Evolutionary conservation across 2,113 vertebrate species (phyloP), one percentile per base, ranked within the genome.

Genomic region (Ariopsis seemanni): DNA sequence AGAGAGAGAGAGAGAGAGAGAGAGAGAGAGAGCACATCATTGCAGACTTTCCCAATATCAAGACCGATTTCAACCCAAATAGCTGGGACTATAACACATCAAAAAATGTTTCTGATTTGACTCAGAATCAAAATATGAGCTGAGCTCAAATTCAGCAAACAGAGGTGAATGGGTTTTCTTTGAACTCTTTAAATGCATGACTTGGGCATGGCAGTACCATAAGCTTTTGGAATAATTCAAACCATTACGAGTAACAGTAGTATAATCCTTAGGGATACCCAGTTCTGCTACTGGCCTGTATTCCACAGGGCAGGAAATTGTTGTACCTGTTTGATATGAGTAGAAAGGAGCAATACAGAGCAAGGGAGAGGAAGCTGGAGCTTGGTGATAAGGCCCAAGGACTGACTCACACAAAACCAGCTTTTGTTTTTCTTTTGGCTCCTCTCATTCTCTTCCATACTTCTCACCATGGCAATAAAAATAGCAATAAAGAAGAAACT

Each of bases 281-380:
- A 77, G 58, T 72, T 87, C 53, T 30, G 79, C 85, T n/a, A 85
- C 65, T 52, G 20, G 60, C 10, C 20, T 85, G 22, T 79, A 60
- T 74, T 85, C 15, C 71, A 89, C 8, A 7, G 67, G 69, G 83
- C 82, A 88, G 86, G 83, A 82, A 90, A 78, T 65, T 88, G 89
- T 84, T 88, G 85, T 82, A 85, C 57, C 85, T 74, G 83, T 30
- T 84, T 78, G 84, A n/a, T 88, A 90, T 87, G 74, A 89, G 87
- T 88, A 82, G 69, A 87, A 91, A 88, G 88, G 79, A 87, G 88
- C 50, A 87, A 82, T 67, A 85, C 82, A 88, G 86, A 57, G 87
- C 90, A 89, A 75, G 69, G 86, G 62, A 92, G 84, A 91, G 90
- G 93, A 93, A 89, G 90, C 93, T 94, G 94, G 85, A 6, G 90